Evolutionary conservation across 2,113 vertebrate genomes (phyloP), one percentile per base, ranked within the genome.

Genomic region (Smithornis capensis): DNA sequence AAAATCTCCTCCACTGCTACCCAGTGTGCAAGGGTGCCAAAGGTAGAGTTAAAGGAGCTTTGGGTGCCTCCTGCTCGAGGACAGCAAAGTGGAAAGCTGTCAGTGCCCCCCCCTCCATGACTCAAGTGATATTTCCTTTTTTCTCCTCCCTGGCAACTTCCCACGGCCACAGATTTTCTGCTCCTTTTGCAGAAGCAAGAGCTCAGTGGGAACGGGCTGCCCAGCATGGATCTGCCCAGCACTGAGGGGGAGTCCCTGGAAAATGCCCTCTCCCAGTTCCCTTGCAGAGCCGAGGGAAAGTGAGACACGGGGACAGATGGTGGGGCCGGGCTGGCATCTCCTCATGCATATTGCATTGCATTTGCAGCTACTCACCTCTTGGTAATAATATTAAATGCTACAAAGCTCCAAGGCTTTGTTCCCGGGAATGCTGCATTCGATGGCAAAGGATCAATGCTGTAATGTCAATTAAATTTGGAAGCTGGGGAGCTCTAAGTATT

Each of bases 271-370:
- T 74, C 33, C 73, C 63, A 77, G 77, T 90, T 92, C 90, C 82
- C 64, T 57, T 40, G 53, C 80, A 31, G 89, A 87, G 62, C 31
- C 28, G 67, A 73, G 90, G 91, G 62, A 89, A 68, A 91, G 67
- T 5, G 7, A 84, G 86, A 81, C 78, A 82, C 53, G 83, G 89
- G 88, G 95, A 90, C 95, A 95, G 94, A 91, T 92, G 92, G 84
- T 25, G 65, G 92, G 91, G 91, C 91, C 81, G 63, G 63, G 87
- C 70, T 96, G 84, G 84, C 86, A 89, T 88, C 87, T 94, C 92
- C 91, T 84, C 91, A 90, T 89, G 91, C 87, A 92, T 56, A 79
- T 93, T 96, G 56, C 84, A 68, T 85, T 82, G 88, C 75, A 70
- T 95, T 92, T 94, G 78, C 92, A 92, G 83, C 80, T 83, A 93